Base-by-base conservation (phyloP, 1,140 invertebrate genomes). In the Drosophila subobscura region DNA sequence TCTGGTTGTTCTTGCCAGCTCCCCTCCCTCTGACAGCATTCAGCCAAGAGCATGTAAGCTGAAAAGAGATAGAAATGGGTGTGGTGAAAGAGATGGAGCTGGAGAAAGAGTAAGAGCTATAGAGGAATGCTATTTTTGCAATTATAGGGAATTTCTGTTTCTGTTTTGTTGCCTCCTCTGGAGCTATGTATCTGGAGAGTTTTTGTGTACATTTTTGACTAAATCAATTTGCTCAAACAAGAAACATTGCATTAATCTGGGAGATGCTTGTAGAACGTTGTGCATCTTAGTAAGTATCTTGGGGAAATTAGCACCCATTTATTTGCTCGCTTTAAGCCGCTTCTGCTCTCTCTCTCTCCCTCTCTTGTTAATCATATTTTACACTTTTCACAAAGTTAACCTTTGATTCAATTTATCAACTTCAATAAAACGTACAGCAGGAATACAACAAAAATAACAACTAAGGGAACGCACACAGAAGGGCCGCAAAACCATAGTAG, bases 341-440 rank as follows among this genome's bases (percentile, higher is more conserved):
- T 45, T 37, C 25, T 3, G 6, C 25, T 22, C 37, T 14, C 49
- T 16, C 27, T 51, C 3, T 3, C 25, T 51, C 50, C 3, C 10
- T 23, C n/a, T 23, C 22, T 14, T 44, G 57, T 42, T 70, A 68
- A 70, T 70, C 64, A 70, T 70, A 56, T 65, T 68, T 70, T 44
- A 55, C 64, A 70, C 66, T 70, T 70, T 70, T 70, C 65, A 41
- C 59, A 72, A 84, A 84, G 79, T 83, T 84, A 79, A 72, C 75
- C 79, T 53, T 72, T 84, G 65, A 83, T 79, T 79, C 57, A 84
- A 83, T 83, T 84, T 84, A 72, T 52, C 75, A 84, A 84, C 59
- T 67, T 83, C 79, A 84, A 83, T 79, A 58, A 68, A 57, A 66
- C 64, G 68, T 14, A 56, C 29, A 4, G 50, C 49, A 65, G 14